Evolutionary conservation across 92 coral and sea anemone genomes (phyloP).

Genomic region (Actinernus sp.): DNA sequence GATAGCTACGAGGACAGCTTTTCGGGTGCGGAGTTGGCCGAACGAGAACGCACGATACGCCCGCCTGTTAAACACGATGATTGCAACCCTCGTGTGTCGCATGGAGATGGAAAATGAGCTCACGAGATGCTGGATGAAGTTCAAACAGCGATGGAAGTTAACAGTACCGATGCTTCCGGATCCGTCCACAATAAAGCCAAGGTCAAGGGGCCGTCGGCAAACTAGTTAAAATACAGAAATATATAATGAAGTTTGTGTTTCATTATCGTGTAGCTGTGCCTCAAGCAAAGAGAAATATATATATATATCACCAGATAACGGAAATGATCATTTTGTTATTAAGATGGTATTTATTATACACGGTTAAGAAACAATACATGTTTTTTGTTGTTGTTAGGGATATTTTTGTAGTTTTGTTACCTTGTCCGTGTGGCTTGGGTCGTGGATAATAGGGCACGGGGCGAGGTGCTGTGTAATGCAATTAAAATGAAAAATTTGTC

Average conservation of each 20-base stretch:
- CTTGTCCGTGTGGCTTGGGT: conserved; percentile 35
- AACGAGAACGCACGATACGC: conserved; percentile 61
- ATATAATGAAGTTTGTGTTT: no score
- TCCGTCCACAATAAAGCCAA: conserved; percentile 82
- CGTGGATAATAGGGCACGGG: conserved; percentile 13
- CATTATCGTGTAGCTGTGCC: no score
- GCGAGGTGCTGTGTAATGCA: background rate
- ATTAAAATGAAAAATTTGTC: background rate
- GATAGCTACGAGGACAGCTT: conserved; percentile 29
- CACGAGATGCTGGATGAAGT: conserved; percentile 79
- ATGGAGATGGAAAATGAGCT: conserved; percentile 69
- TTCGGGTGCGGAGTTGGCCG: conserved; percentile 39
- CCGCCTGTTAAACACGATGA: conserved; percentile 52
- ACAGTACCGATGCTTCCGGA: conserved; percentile 71
- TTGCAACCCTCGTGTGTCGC: conserved; percentile 60
- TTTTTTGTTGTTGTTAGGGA: no score
- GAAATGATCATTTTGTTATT: no score
- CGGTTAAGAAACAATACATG: no score
- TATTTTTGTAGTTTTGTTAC: no score
- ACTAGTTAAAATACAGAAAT: conserved; percentile 15
- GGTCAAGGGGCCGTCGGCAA: conserved; percentile 63
- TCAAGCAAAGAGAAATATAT: no score
- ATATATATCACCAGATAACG: no score
- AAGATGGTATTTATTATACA: no score
- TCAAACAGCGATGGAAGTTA: conserved; percentile 68